These are phyloP conservation scores for Callorhinus ursinus DNA, from an alignment of 2,113 vertebrate species.

Conservation along the genomic window DNA sequence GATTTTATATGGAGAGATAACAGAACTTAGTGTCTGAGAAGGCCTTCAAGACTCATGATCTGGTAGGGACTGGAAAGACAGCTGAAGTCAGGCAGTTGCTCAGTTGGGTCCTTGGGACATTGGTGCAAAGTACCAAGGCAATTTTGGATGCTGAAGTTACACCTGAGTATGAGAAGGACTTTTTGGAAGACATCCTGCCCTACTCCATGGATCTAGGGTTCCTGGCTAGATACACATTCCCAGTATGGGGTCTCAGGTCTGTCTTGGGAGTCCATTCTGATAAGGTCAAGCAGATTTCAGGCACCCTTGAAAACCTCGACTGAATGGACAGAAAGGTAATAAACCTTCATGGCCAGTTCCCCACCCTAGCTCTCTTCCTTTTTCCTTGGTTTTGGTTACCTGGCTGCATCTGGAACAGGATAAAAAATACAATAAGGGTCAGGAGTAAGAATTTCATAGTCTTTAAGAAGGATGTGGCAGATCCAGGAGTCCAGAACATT, in stretches of 20 bases:
- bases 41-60: background rate
- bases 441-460: conserved; percentile 58
- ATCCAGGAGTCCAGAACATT: conserved; percentile 37
- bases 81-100: conserved; percentile 16
- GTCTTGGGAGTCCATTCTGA: background rate
- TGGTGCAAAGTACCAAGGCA: background rate
- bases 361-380: background rate
- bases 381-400: conserved; percentile 49
- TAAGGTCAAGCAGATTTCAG: background rate
- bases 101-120: background rate
- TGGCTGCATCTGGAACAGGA: conserved; percentile 63
- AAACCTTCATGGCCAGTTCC: background rate
- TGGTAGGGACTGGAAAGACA: background rate
- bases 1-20: background rate
- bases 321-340: background rate
- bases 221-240: background rate
- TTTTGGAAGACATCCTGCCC: background rate
- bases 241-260: background rate
- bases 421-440: conserved; percentile 34
- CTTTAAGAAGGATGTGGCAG: conserved; percentile 10
- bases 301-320: background rate
- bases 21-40: background rate
- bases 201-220: background rate
- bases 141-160: background rate
- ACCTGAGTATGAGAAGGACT: background rate